Evolutionary conservation across 2,888 invertebrate genomes (phyloP).

Genomic region (Molorchus minor): DNA sequence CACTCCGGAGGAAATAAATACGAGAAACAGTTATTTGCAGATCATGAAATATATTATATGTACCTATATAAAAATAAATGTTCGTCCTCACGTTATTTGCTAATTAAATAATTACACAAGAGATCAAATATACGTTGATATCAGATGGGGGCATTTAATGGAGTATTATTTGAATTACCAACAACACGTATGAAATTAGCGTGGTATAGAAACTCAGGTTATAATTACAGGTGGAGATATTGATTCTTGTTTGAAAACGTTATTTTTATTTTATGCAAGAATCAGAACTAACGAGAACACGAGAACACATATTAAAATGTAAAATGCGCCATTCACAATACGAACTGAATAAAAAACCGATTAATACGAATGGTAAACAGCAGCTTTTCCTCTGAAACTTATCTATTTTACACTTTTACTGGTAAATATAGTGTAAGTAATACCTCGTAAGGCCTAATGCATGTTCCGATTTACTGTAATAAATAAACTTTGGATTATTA

Average conservation of each 20-base stretch:
- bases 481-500: no score
- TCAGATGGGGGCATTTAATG: not conserved
- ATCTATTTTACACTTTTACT: no score
- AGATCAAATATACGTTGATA: not conserved
- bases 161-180: not conserved
- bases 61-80: not conserved
- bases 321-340: no score
- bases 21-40: not conserved
- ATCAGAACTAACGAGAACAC: no score
- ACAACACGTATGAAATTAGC: not conserved
- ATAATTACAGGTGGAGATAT: not conserved
- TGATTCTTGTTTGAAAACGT: not conserved
- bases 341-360: no score
- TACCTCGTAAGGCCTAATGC: no score
- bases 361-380: no score
- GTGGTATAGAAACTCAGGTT: not conserved
- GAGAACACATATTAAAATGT: no score
- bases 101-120: constrained; percentile 18
- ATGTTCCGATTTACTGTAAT: no score
- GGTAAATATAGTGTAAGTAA: no score
- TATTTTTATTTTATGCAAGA: not conserved
- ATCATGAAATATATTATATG: not conserved
- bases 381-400: no score
- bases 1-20: no score
- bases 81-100: not conserved